phyloP scores from a whole-genome alignment of 2,113 vertebrate genomes.

The Pachypanchax playfairii region DNA sequence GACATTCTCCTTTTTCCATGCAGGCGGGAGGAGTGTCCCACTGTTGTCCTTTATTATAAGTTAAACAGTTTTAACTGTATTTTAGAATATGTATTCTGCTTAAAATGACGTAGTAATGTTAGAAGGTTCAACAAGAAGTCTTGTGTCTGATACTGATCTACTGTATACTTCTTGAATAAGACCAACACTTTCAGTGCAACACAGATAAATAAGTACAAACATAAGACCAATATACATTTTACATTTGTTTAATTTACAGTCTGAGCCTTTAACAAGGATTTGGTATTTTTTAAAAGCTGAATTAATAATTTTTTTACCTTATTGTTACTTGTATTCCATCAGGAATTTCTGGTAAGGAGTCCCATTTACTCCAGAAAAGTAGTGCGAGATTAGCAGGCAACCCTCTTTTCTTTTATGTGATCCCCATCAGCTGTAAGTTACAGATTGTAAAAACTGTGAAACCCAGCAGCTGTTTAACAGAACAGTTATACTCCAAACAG shows the following conservation, averaged over 20 bases:
- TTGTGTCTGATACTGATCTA: not conserved
- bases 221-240: not conserved
- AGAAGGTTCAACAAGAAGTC: not conserved
- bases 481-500: conserved; percentile 36
- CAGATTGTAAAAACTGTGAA: not conserved
- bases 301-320: conserved; percentile 67
- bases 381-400: conserved; percentile 20
- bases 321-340: conserved; percentile 28
- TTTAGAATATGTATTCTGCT: not conserved
- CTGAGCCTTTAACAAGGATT: not conserved
- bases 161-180: not conserved
- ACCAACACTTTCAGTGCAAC: not conserved
- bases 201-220: not conserved
- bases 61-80: conserved; percentile 10
- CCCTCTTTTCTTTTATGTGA: not conserved
- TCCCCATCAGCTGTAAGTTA: not conserved
- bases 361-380: conserved; percentile 29
- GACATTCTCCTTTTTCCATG: conserved; percentile 39
- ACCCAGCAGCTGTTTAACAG: conserved; percentile 36
- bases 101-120: not conserved
- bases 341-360: conserved; percentile 18
- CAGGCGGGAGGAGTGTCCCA: conserved; percentile 24
- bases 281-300: conserved; percentile 2
- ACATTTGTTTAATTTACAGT: not conserved
- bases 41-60: conserved; percentile 6